phyloP scores from a whole-genome alignment of 64 coral and sea anemone species.

The Stylophora pistillata region DNA sequence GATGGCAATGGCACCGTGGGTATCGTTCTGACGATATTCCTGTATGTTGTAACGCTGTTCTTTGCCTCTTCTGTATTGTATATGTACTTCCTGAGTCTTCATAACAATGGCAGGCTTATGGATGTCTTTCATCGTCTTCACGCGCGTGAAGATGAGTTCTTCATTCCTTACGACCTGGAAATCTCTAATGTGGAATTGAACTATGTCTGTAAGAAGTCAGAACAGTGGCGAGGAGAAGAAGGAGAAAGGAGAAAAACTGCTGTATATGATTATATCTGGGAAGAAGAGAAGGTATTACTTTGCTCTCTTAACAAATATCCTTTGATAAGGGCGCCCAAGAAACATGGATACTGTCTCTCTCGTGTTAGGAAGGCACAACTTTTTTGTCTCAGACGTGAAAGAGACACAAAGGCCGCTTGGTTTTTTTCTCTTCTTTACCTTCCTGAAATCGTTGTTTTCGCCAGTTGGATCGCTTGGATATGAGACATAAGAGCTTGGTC shows the following conservation, averaged over 20 bases:
- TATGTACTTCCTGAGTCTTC: constrained; percentile 91
- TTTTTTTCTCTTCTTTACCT: no score
- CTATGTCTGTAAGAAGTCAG: constrained; percentile 83
- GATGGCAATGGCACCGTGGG: constrained; percentile 96
- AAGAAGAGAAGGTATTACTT: constrained; percentile 86
- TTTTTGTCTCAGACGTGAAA: no score
- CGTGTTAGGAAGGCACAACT: no score
- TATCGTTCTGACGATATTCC: constrained; percentile 87
- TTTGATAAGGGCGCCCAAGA: no score
- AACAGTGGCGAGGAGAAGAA: constrained; percentile 96
- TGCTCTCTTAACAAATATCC: no score
- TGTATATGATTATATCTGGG: constrained; percentile 98
- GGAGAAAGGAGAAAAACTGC: constrained; percentile 89
- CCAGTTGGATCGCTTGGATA: no score
- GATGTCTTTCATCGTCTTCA: constrained; percentile 94
- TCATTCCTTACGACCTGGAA: constrained; percentile 92
- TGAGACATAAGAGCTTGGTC: no score
- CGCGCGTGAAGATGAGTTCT: constrained; percentile 86
- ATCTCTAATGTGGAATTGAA: constrained; percentile 92
- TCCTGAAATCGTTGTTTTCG: no score
- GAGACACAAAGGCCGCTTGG: no score
- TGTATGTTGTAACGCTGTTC: constrained; percentile 92
- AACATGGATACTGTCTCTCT: no score
- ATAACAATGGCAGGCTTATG: constrained; percentile 93
- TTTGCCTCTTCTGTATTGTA: constrained; percentile 79